Conservation (phyloP, 2,797 vertebrate species). For the Cyprinodon diabolis region DNA sequence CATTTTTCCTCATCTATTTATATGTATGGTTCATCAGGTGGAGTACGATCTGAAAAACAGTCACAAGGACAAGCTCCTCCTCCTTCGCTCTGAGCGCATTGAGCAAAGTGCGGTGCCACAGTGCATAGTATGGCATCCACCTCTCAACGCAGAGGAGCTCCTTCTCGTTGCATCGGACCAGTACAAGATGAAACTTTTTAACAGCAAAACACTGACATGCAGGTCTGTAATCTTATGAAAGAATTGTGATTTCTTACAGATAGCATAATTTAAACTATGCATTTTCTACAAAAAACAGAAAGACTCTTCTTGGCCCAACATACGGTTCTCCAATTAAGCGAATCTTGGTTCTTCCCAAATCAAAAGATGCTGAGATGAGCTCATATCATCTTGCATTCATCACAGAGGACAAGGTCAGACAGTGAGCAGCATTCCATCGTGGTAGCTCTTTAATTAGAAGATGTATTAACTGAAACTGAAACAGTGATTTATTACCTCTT, state of each 20-base stretch:
- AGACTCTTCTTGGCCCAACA: constrained; percentile 86
- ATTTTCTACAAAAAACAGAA: constrained; percentile 75
- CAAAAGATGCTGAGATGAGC: constrained; percentile 44
- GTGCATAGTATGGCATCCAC: constrained; percentile 92
- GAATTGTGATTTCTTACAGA: constrained; percentile 6
- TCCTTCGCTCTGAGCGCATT: constrained; percentile 79
- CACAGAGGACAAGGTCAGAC: constrained; percentile 88
- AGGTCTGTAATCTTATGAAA: constrained; percentile 77
- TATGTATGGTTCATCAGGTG: constrained; percentile 75
- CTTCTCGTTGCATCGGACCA: constrained; percentile 85
- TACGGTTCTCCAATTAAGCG: constrained; percentile 88
- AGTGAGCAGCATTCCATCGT: neutral
- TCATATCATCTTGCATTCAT: constrained; percentile 85
- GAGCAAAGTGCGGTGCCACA: constrained; percentile 86
- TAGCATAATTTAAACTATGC: constrained; percentile 2
- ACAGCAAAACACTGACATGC: constrained; percentile 91
- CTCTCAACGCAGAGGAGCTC: constrained; percentile 85
- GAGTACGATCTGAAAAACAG: constrained; percentile 90
- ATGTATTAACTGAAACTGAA: too few species aligned
- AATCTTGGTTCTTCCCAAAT: constrained; percentile 80
- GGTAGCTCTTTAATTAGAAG: neutral
- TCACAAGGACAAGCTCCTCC: constrained; percentile 73
- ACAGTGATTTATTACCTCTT: constrained; percentile 11
- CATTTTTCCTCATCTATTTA: neutral
- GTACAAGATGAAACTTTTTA: constrained; percentile 94